Base-by-base conservation (phyloP, 1,140 invertebrate genomes). In the Pogonus chalceus region DNA sequence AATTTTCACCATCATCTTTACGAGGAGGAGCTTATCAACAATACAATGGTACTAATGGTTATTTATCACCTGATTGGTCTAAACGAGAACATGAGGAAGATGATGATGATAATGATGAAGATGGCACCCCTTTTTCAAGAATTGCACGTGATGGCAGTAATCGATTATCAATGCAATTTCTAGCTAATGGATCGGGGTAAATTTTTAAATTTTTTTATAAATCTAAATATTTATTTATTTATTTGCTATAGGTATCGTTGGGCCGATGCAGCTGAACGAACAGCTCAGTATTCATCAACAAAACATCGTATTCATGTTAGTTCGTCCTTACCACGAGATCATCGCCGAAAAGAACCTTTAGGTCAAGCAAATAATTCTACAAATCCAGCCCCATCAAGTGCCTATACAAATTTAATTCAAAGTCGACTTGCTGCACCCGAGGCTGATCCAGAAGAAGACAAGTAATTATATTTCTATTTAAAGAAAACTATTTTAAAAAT, bases 101-200 rank as follows among this genome's bases (percentile, higher is more conserved):
- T 1, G 16, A 26, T 9, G 26, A 60, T 49, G 43, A 66, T 62
- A 31, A 63, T 59, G 14, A 65, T 61, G 43, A 64, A 21, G 62
- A 56, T 2, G 46, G 51, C 21, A 23, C 53, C 2, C 61, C 54
- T 2, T 65, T 65, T 51, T 60, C 58, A 51, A 31, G 65, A 31
- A 60, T 68, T 58, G 66, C 39, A 59, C 66, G 73, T 56, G 82
- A 74, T 60, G 84, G 75, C 62, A 83, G 76, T 55, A 89, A 89
- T 65, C 74, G 93, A 23, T 75, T 95, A n/a, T 96, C 92, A 0
- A 92, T 94, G 84, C 90, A 93, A 68, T 86, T 87, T 63, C 76
- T 88, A 20, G 81, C 81, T 20, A 83, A 83, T 46, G 79, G 79
- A 16, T 72, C 73, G 31, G 79, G 79, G 71, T 80, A 65, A 69